Base-by-base conservation (phyloP, 2,113 vertebrate genomes). In the Astur gentilis region DNA sequence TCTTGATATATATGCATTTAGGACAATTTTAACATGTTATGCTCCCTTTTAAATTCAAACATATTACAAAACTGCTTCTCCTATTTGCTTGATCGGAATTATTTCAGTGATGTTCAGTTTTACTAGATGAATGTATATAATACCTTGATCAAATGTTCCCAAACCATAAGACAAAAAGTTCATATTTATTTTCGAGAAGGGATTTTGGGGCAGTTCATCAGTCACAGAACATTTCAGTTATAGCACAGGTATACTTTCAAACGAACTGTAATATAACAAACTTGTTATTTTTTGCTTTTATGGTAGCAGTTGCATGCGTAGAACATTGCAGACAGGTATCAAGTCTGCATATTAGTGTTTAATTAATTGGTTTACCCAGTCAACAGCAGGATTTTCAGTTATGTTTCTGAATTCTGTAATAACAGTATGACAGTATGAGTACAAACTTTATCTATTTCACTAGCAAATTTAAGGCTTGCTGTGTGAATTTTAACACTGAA, bases 11-110 rank as follows among this genome's bases (percentile, higher is more conserved):
- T 93, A 84, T 16, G 25, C 92, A 31, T 84, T 96, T 90, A 86
- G 50, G 71, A 91, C 36, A 78, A 52, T 55, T 90, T 91, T 55
- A 95, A 50, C 94, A 66, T 72, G 40, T 83, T 88, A 89, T 89
- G 23, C 13, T 87, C 22, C 69, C 54, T 90, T 96, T 90, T 72
- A 90, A 62, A 89, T 94, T 89, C 75, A 65, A 94, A 45, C 58
- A n/a, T 64, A 72, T 80, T 78, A 89, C 26, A 87, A 86, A 95
- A 38, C 62, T 55, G 5, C 67, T 82, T 90, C 58, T 96, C 17
- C 31, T 95, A 58, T 92, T 97, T 95, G 62, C 89, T 60, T 95
- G n/a, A n/a, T 73, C 85, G 60, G 60, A 96, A 76, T 95, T 83
- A 61, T 91, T 52, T 94, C 83, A 90, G 49, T 78, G 44, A n/a